Conservation (phyloP, 1,140 invertebrate genomes). For the Procambarus clarkii region DNA sequence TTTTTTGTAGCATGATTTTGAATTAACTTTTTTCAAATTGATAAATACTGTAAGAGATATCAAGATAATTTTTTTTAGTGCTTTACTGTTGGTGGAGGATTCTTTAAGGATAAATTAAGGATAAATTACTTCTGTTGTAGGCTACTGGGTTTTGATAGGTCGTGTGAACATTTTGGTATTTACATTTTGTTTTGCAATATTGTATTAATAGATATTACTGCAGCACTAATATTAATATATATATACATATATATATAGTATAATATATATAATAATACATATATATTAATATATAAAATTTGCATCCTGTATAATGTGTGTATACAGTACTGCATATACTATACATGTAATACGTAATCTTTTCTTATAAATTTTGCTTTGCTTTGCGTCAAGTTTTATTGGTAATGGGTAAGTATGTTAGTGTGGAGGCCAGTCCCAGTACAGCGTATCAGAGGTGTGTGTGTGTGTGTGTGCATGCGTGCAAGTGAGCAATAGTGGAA, state of each 20-base stretch:
- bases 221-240: neutral
- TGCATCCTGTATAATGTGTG: too few species aligned
- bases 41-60: too few species aligned
- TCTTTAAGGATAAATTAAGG: too few species aligned
- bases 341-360: too few species aligned
- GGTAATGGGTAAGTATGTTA: neutral
- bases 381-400: neutral
- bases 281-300: too few species aligned
- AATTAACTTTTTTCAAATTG: too few species aligned
- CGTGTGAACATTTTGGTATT: neutral
- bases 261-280: neutral
- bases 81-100: too few species aligned
- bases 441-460: neutral
- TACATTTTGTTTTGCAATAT: neutral
- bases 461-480: neutral
- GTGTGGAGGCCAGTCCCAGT: neutral
- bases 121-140: too few species aligned
- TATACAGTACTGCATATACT: too few species aligned
- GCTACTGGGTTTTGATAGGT: too few species aligned
- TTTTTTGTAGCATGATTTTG: too few species aligned
- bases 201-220: neutral
- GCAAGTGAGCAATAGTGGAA: conserved; percentile 12
- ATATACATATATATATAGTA: neutral
- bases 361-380: neutral
- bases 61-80: too few species aligned